These are phyloP conservation scores for Carterocephalus palaemon DNA, from an alignment of 2,888 invertebrate genomes.

Conservation along the genomic window DNA sequence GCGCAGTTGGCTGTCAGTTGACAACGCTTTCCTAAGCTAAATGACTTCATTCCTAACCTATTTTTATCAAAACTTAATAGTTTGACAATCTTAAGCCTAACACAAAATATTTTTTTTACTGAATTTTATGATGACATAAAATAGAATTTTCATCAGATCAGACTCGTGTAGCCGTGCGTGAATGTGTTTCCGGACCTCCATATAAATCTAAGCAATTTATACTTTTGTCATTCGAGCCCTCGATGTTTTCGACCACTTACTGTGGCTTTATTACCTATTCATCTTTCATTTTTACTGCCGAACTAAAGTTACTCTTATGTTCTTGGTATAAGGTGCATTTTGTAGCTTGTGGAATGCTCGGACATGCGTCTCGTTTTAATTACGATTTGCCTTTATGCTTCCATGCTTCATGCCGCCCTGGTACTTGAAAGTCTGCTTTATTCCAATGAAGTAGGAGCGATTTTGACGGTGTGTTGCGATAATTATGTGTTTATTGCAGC, in stretches of 20 bases:
- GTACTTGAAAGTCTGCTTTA: conserved; percentile 42
- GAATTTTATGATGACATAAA: too few relatives aligned
- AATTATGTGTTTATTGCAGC: conserved; percentile 42
- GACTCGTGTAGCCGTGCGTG: conserved; percentile 9
- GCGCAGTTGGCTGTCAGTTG: too few relatives aligned
- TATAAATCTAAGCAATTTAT: conserved; percentile 38
- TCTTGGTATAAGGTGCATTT: conserved; percentile 2
- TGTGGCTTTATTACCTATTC: conserved; percentile 40
- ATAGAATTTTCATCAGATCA: conserved; percentile 9
- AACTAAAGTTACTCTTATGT: conserved; percentile 8
- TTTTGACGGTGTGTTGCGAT: conserved; percentile 21
- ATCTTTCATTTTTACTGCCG: conserved; percentile 8
- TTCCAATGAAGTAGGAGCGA: background rate
- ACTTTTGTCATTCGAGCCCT: conserved; percentile 39
- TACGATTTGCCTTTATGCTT: conserved; percentile 36
- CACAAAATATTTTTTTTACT: too few relatives aligned
- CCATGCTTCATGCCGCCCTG: conserved; percentile 38
- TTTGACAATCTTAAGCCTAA: too few relatives aligned
- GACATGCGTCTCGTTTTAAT: conserved; percentile 37
- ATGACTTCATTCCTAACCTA: too few relatives aligned
- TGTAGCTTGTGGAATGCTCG: conserved; percentile 20
- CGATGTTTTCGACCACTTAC: conserved; percentile 47
- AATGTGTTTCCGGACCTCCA: conserved; percentile 14
- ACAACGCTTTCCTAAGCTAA: too few relatives aligned
- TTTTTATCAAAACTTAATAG: too few relatives aligned